Evolutionary conservation across 2,888 invertebrate genomes (phyloP).

Genomic region (Mythimna loreyi): DNA sequence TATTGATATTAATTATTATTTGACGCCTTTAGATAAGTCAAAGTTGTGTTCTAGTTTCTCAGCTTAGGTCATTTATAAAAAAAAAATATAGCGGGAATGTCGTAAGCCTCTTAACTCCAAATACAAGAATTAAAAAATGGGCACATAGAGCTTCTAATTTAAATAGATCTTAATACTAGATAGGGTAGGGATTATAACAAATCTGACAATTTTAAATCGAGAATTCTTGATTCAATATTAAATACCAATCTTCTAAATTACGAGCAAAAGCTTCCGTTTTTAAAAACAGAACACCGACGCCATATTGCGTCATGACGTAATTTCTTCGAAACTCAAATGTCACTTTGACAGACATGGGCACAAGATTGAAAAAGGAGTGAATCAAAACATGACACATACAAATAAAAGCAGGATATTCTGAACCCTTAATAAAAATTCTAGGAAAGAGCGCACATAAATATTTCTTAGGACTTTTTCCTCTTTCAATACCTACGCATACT

Average conservation of each 20-base stretch:
- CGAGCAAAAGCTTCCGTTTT: constrained; percentile 24
- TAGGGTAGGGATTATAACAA: background rate
- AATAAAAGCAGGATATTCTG: constrained; percentile 52
- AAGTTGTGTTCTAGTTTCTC: too few species aligned
- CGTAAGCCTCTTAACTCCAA: too few species aligned
- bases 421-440: constrained; percentile 46
- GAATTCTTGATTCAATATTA: background rate
- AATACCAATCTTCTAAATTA: constrained; percentile 6
- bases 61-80: too few species aligned
- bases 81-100: too few species aligned
- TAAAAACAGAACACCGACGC: constrained; percentile 27
- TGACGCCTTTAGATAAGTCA: too few species aligned
- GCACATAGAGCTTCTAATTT: too few species aligned
- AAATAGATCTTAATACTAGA: background rate
- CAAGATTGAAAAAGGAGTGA: constrained; percentile 45
- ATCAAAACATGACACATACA: constrained; percentile 61
- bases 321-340: constrained; percentile 58
- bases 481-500: constrained; percentile 50
- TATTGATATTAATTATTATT: too few species aligned
- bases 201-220: background rate
- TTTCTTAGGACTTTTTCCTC: constrained; percentile 61
- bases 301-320: constrained; percentile 52
- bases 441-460: constrained; percentile 52
- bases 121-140: too few species aligned
- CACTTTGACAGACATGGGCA: constrained; percentile 59